Percentiles rank a stretch among this genome's conserved stretches.
Conservation (phyloP, 2,888 invertebrate species). For the Lissonota sp. region DNA sequence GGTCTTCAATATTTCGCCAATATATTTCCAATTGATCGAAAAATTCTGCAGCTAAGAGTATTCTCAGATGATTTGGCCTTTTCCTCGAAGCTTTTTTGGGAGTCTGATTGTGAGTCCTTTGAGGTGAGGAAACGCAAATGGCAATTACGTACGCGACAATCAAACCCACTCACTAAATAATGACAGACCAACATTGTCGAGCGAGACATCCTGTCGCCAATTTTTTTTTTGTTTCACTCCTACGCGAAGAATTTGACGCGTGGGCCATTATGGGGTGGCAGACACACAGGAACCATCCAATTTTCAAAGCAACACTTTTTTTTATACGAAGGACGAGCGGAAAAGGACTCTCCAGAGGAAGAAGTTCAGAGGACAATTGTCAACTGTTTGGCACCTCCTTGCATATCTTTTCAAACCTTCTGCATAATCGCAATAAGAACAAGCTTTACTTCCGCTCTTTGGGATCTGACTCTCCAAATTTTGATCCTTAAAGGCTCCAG, state of each 20-base stretch:
- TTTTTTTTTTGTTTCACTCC: conserved; percentile 25
- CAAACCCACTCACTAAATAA: conserved; percentile 55
- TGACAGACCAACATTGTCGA: conserved; percentile 52
- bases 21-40: too few relatives aligned
- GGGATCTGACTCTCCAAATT: neutral
- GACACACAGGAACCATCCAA: conserved; percentile 44
- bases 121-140: too few relatives aligned
- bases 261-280: conserved; percentile 39
- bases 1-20: too few relatives aligned
- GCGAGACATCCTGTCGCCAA: conserved; percentile 60
- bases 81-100: too few relatives aligned
- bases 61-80: too few relatives aligned
- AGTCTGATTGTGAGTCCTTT: too few relatives aligned
- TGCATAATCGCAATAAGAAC: conserved; percentile 5
- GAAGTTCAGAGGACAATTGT: conserved; percentile 20
- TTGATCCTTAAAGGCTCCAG: conserved; percentile 6
- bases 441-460: conserved; percentile 33
- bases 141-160: conserved; percentile 40
- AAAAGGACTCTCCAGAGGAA: conserved; percentile 40
- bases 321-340: neutral
- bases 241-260: conserved; percentile 6
- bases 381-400: conserved; percentile 21
- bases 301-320: conserved; percentile 22
- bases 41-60: too few relatives aligned
- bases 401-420: neutral